Evolutionary conservation across 2,113 vertebrate species (phyloP), one percentile per base, ranked within the genome.

Genomic region (Zosterops japonicus): DNA sequence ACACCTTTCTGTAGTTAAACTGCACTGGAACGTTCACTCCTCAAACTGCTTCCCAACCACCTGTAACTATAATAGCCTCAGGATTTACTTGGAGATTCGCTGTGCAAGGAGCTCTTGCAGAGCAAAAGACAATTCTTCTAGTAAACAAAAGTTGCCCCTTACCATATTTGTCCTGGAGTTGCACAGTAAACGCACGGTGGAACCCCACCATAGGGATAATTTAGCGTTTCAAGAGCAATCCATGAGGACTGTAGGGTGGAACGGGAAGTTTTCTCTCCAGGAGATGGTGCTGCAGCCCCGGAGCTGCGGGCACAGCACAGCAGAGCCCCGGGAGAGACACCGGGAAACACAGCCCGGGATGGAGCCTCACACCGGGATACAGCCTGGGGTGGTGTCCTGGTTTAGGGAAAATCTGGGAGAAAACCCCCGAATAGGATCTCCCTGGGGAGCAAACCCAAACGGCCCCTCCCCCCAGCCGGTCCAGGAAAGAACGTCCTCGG

Each of bases 221-320:
- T 87, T 6, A 9, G 22, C 9, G 10, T 36, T 57, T 23, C 12
- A 63, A 3, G 2, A 17, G 5, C 3, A 2, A 3, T 3, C 10
- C 5, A 2, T 2, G 31, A 7, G 14, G 20, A 12, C 8, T 1
- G 16, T 35, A 14, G 11, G 35, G 2, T 0, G 31, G 47, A 8
- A 20, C 7, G 10, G 22, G 19, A 9, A 19, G 42, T 27, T 27
- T 33, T 49, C 29, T 39, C 15, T 31, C 95, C 97, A 90, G 92
- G 49, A 98, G 98, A 93, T 98, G 97, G 96, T 94, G 87, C 71
- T 92, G 96, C 70, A 83, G 89, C 63, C 77, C 93, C 94, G 95
- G 95, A 29, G 88, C 96, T 90, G 14, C 18, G 25, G 18, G 9
- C 24, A 8, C 33, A 24, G 56, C n/a, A 3, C 23, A 14, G 8